Evolutionary conservation across 2,797 vertebrate genomes (phyloP).

Genomic region (Manis javanica): DNA sequence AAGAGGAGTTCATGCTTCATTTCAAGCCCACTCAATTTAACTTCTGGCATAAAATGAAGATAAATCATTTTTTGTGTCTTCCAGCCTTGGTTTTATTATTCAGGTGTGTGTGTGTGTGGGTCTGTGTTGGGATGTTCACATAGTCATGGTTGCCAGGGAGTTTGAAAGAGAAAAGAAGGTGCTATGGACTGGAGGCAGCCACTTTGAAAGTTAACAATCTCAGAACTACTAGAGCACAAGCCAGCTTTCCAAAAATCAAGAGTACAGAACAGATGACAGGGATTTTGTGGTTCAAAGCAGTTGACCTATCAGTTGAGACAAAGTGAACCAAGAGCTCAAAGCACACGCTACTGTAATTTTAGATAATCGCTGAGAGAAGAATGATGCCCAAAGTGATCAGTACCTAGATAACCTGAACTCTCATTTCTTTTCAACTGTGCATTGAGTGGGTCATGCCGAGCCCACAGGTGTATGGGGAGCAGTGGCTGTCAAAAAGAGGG

Average conservation of each 20-base stretch:
- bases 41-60: neutral
- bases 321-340: neutral
- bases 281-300: neutral
- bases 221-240: slow-evolving; percentile 11
- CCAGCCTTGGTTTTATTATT: neutral
- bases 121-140: neutral
- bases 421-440: neutral
- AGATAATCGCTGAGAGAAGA: neutral
- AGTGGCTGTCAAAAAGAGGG: neutral
- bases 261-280: neutral
- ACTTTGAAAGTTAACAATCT: neutral
- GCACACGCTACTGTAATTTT: neutral
- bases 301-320: neutral
- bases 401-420: neutral
- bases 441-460: neutral
- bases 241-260: neutral
- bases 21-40: neutral
- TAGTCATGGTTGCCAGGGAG: neutral
- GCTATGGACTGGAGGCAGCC: neutral
- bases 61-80: neutral
- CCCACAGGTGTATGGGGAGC: slow-evolving; percentile 21
- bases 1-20: neutral
- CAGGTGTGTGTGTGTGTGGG: neutral
- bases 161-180: neutral
- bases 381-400: neutral